Evolutionary conservation across 2,113 vertebrate species (phyloP), one percentile per base, ranked within the genome.

Genomic region (Arothron firmamentum): DNA sequence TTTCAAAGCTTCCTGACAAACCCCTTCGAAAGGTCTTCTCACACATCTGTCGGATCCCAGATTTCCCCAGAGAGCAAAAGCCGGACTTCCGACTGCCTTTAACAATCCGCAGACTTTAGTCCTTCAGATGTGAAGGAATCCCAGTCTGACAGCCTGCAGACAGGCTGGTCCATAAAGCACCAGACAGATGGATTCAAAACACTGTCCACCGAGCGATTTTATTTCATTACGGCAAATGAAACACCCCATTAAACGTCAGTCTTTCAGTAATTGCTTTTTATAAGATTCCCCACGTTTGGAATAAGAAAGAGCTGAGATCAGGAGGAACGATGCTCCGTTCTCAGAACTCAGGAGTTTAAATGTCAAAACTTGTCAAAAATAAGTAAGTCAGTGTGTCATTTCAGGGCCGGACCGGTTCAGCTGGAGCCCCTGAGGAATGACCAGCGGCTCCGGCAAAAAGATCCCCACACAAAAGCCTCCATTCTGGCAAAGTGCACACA

Each of bases 221-320:
- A 72, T 85, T 87, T 84, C 81, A 86, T 80, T 62, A 86, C 74
- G 65, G 56, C 72, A 83, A 89, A 87, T 88, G 77, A 87, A 90
- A 87, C 86, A 90, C 80, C 54, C 81, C 78, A 83, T 86, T 83
- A 83, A 69, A 47, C 70, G 87, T 86, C 73, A 85, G 67, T 78
- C 61, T 46, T 71, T 75, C 72, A 81, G 80, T 84, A 88, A 80
- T 83, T 74, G 77, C 46, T 78, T 78, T 85, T 60, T 62, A 70
- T 86, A 79, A 67, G 21, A 23, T 23, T 23, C 77, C 77, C 85
- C 69, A 67, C 61, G 50, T 60, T 43, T 62, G 43, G 43, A 64
- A 49, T 34, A 64, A 65, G 58, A 64, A 61, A 75, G 64, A 71
- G 53, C n/a, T 53, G 5, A 65, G 68, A 80, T 73, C 67, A 67